Conservation (phyloP, 1,140 invertebrate genomes). For the Drosophila sp. region DNA sequence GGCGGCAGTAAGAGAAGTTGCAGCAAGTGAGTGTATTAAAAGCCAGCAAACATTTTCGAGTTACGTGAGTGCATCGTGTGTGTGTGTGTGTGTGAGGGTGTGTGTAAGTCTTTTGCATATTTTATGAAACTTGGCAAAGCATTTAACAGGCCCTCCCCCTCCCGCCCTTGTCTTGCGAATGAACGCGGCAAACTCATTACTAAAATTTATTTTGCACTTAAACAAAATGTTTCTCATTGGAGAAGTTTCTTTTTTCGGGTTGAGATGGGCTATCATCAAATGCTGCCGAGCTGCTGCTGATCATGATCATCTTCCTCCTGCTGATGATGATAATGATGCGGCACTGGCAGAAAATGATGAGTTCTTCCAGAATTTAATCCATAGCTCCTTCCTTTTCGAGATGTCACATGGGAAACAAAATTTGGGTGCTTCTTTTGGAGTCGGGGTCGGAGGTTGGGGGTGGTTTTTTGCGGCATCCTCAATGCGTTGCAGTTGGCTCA, state of each 20-base stretch:
- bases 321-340: neutral
- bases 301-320: neutral
- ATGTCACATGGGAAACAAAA: slow-evolving; percentile 19
- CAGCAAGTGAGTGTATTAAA: slow-evolving; percentile 76
- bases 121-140: slow-evolving; percentile 77
- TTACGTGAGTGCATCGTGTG: slow-evolving; percentile 58
- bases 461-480: neutral
- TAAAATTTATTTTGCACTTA: slow-evolving; percentile 81
- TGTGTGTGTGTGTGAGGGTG: slow-evolving; percentile 34
- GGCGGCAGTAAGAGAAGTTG: slow-evolving; percentile 12
- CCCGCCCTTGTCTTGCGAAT: neutral
- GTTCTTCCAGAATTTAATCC: slow-evolving; percentile 7
- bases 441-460: neutral
- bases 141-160: slow-evolving; percentile 59
- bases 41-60: slow-evolving; percentile 60
- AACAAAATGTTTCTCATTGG: slow-evolving; percentile 71
- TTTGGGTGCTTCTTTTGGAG: neutral
- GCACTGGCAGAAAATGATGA: neutral
- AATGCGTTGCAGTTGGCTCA: slow-evolving; percentile 21
- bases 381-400: neutral
- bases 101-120: slow-evolving; percentile 64
- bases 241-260: slow-evolving; percentile 2
- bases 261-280: neutral
- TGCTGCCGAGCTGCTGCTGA: slow-evolving; percentile 4
- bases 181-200: slow-evolving; percentile 76